Percentiles rank a stretch among this genome's conserved stretches.
Evolutionary conservation across 1,140 invertebrate species (phyloP).

Genomic region (Caligus rogercresseyi): DNA sequence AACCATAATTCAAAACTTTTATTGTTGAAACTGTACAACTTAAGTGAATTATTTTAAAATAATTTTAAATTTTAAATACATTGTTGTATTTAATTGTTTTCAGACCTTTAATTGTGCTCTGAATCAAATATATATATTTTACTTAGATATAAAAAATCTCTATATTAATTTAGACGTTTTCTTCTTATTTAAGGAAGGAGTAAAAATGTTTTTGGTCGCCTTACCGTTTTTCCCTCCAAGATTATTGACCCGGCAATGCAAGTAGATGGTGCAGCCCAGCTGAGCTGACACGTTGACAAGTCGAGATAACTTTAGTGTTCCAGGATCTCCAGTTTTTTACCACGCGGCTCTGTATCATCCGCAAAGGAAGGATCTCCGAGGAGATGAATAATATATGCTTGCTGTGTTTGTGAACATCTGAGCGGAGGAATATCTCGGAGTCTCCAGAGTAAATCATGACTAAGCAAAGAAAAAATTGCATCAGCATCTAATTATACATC

Average conservation of each 20-base stretch:
- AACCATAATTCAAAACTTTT: too few species aligned
- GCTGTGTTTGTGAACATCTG: neutral
- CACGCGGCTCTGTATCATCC: neutral
- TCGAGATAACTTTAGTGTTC: neutral
- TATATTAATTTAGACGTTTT: too few species aligned
- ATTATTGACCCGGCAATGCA: conserved; percentile 61
- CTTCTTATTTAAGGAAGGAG: too few species aligned
- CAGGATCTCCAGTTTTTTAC: neutral
- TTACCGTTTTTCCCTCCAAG: conserved; percentile 69
- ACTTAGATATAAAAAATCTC: too few species aligned
- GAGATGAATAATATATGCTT: neutral
- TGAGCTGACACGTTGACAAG: conserved; percentile 50
- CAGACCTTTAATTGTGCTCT: too few species aligned
- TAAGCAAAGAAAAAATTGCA: too few species aligned
- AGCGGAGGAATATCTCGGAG: neutral
- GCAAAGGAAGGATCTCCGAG: neutral
- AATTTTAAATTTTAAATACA: too few species aligned
- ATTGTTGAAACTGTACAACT: too few species aligned
- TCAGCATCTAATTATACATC: too few species aligned
- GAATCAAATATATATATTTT: too few species aligned
- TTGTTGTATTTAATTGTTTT: too few species aligned
- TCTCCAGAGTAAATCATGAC: neutral
- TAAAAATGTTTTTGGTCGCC: conserved; percentile 29
- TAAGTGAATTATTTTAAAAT: too few species aligned
- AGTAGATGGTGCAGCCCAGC: conserved; percentile 51